Conservation (phyloP, 2,888 invertebrate genomes). For the Pristionchus maxplancki region DNA sequence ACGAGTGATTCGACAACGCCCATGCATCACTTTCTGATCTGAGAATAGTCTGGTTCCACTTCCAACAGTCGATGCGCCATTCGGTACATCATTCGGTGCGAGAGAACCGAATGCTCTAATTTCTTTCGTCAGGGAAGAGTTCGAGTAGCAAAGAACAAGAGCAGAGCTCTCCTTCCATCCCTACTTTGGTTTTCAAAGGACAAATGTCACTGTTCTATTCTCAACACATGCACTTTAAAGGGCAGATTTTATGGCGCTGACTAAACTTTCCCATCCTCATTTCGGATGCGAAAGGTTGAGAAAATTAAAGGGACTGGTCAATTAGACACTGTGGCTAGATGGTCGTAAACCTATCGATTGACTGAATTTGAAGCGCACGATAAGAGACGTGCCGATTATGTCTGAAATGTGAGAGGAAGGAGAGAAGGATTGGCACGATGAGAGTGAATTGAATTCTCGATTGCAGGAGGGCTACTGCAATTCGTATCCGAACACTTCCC, state of each 20-base stretch:
- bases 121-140: background rate
- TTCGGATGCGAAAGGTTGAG: background rate
- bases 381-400: background rate
- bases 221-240: conserved; percentile 15
- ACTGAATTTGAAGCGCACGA: background rate
- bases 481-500: conserved; percentile 68
- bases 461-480: conserved; percentile 67
- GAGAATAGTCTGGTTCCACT: background rate
- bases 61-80: background rate
- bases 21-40: background rate
- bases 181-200: background rate
- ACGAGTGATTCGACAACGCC: background rate
- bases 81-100: background rate
- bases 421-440: background rate
- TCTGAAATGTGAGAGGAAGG: background rate
- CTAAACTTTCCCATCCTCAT: background rate
- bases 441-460: background rate
- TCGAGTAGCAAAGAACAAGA: background rate
- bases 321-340: background rate
- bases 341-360: conserved; percentile 10
- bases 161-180: background rate
- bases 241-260: background rate
- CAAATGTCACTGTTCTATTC: background rate
- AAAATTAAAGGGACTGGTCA: background rate
- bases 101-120: background rate